Conservation (phyloP, 2,113 vertebrate genomes). For the Panthera leo region DNA sequence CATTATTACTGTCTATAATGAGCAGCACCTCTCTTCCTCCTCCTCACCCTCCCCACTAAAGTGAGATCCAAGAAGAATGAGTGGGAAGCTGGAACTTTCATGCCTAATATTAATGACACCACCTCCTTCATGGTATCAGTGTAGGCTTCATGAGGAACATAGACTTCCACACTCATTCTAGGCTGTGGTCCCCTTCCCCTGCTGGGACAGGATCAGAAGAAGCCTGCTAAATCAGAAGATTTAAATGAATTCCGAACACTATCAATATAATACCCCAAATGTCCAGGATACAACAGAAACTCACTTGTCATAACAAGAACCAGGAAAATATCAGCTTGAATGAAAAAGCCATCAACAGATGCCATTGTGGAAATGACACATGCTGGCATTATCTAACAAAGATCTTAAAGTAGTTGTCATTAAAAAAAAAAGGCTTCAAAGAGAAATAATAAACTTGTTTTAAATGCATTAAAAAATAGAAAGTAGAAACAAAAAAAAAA, state of each 20-base stretch:
- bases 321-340: not conserved
- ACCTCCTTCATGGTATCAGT: not conserved
- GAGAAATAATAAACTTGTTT: not conserved
- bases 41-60: rapidly evolving
- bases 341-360: not conserved
- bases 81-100: not conserved
- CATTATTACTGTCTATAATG: too few species aligned
- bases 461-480: not conserved
- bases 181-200: rapidly evolving
- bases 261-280: not conserved
- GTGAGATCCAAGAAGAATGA: not conserved
- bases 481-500: not conserved
- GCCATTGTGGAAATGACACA: not conserved
- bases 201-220: not conserved
- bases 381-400: not conserved
- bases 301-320: not conserved
- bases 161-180: not conserved
- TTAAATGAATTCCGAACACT: not conserved
- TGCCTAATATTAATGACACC: too few species aligned
- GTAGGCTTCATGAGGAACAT: not conserved
- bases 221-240: not conserved
- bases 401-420: not conserved
- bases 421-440: not conserved
- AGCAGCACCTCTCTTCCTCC: not conserved
- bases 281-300: not conserved